Base-by-base conservation (phyloP, 2,888 invertebrate species). In the Melinaea marsaeus region DNA sequence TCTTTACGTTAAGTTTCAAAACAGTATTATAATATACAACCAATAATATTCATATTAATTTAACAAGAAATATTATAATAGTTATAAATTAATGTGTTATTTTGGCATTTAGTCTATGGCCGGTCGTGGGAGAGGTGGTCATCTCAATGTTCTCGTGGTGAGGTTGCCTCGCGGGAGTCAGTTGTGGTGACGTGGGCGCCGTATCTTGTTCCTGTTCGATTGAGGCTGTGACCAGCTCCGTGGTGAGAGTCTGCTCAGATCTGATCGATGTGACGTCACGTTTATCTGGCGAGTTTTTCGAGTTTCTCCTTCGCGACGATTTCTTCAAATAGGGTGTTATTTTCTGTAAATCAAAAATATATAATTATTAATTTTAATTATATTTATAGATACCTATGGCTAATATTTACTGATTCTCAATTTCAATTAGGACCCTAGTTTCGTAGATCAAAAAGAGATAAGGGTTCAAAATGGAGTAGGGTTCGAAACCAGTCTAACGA, bases 181-280 rank as follows among this genome's bases (percentile, higher is more conserved):
- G 73, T 55, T 78, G 74, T 1, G 80, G 77, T 0, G 88, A 85
- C 2, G 82, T 77, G 2, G 84, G 81, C 0, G 78, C 77, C 7
- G 87, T 83, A 66, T 86, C 83, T 46, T 77, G 79, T 1, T 74
- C 84, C 3, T 76, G 85, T 64, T 86, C 87, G 48, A 85, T 75
- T 2, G 87, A 80, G 0, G 81, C 86, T 0, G 87, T 84, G 46
- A 89, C 88, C 62, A 90, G 73, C 66, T 88, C 89, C 7, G 90
- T 88, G 58, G 84, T 85, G 33, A 74, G 70, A 0, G 90, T 90
- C 2, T 88, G 87, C 54, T 89, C 88, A 0, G 90, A 90, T 47
- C 73, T 74, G 33, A 84, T 67, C 0, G 89, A 89, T 0, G 71
- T 63, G 7, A 77, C 80, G 70, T 88, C 88, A 3, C 76, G 78